Percentiles rank a stretch among this genome's conserved stretches.
Evolutionary conservation across 2,113 vertebrate species (phyloP).

Genomic region (Poeciliopsis retropinna): DNA sequence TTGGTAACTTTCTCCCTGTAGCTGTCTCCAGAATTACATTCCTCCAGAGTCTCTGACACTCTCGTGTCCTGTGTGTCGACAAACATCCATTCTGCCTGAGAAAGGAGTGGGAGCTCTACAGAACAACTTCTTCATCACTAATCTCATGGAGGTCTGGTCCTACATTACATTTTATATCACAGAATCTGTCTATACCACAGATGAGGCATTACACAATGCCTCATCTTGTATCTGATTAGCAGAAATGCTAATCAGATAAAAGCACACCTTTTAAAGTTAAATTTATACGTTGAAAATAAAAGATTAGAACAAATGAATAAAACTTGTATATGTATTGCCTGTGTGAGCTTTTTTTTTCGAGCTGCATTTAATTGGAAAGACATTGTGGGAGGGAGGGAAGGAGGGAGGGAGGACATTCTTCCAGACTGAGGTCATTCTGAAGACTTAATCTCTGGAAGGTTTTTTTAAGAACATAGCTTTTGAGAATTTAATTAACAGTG

Average conservation of each 20-base stretch:
- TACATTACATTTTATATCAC: neutral
- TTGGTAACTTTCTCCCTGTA: slow-evolving; percentile 52
- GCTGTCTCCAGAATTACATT: slow-evolving; percentile 94
- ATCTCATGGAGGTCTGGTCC: slow-evolving; percentile 89
- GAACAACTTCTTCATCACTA: slow-evolving; percentile 98
- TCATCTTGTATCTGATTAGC: no score
- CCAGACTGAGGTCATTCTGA: slow-evolving; percentile 31
- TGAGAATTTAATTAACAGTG: neutral
- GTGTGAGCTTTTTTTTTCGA: neutral
- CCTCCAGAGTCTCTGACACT: slow-evolving; percentile 91
- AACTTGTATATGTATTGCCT: neutral
- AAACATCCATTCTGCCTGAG: slow-evolving; percentile 94
- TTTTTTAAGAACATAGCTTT: neutral
- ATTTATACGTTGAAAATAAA: neutral
- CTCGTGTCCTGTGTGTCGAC: slow-evolving; percentile 91
- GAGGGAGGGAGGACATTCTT: slow-evolving; percentile 24
- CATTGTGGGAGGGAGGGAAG: slow-evolving; percentile 13
- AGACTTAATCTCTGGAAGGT: neutral
- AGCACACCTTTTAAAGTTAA: no score
- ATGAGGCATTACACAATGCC: neutral
- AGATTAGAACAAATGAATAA: neutral
- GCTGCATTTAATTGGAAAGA: neutral
- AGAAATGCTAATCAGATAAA: no score
- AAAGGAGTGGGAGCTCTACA: slow-evolving; percentile 91
- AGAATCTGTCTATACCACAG: slow-evolving; percentile 1